Evolutionary conservation across 2,888 invertebrate genomes (phyloP).

Genomic region (Ditylenchus weischeri): DNA sequence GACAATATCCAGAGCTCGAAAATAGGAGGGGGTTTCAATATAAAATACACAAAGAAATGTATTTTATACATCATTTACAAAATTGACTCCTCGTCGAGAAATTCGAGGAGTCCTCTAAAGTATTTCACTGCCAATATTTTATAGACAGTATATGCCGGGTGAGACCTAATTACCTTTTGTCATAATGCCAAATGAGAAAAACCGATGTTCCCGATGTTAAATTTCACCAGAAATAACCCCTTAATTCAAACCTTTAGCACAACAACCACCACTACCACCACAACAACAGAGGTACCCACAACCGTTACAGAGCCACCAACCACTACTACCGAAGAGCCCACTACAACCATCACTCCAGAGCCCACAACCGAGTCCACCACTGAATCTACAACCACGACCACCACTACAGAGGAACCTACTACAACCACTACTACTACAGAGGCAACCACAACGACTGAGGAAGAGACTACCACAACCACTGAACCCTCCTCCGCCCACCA

Average conservation of each 20-base stretch:
- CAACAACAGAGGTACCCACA: constrained; percentile 11
- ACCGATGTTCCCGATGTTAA: no score
- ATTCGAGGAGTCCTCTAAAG: no score
- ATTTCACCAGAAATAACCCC: no score
- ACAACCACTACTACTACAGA: not conserved
- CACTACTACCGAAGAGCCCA: constrained; percentile 24
- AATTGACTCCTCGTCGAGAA: no score
- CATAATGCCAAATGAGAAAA: no score
- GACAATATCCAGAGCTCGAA: no score
- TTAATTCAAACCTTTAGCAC: not conserved
- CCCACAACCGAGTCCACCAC: constrained; percentile 10
- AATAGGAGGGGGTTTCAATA: no score
- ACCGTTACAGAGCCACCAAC: constrained; percentile 22
- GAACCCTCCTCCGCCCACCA: not conserved
- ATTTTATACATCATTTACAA: no score
- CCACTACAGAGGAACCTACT: constrained; percentile 5
- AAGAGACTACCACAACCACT: constrained; percentile 11
- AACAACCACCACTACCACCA: not conserved
- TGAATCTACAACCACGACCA: constrained; percentile 12
- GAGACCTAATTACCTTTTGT: no score
- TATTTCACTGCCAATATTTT: no score
- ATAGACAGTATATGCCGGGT: no score
- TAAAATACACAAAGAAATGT: no score
- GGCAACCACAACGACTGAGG: constrained; percentile 15
- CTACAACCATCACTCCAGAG: constrained; percentile 24